Evolutionary conservation across 2,888 invertebrate species (phyloP), one percentile per base, ranked within the genome.

Genomic region (Ryuthela nishihirai): DNA sequence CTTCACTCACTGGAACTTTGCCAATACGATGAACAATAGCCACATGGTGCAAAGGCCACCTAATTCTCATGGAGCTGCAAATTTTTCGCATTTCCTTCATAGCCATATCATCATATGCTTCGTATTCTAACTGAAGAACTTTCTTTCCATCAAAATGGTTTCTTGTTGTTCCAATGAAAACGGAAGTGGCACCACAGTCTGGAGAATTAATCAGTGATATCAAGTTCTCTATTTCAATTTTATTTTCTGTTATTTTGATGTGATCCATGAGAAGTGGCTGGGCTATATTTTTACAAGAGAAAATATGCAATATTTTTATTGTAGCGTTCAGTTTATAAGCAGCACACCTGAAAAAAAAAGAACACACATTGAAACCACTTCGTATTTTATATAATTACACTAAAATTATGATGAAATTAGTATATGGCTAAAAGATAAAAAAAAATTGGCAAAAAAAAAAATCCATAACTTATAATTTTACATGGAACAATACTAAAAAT

Each of bases 101-200:
- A 0, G 92, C 95, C 97, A 97, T 97, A 1, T 84, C 78, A 68
- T 88, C 86, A 72, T 95, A 97, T 0, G 92, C 91, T 76, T 97
- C 95, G 77, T 97, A 98, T 71, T 91, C 65, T n/a, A 97, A 94
- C 83, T 85, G 71, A 7, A 36, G 38, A n/a, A 64, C 65, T 44
- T 47, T 44, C 21, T 65, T 60, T 12, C 58, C 59, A 10, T 55
- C 26, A 40, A 63, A 49, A 36, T 40, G 53, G 26, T 63, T 58
- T 70, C 92, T 80, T 0, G 92, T 92, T 2, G 86, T 89, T 1
- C 95, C 97, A 46, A 93, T 81, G 76, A 97, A 97, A 24, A 90
- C 71, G 0, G 93, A 89, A 42, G 89, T 80, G 4, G 94, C 95
- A 7, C 95, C 97, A 73, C 92, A 93, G 4, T 69, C 54, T 35